These are phyloP conservation scores for Rhorus exstirpatorius DNA, from an alignment of 2,888 invertebrate species.

Conservation along the genomic window DNA sequence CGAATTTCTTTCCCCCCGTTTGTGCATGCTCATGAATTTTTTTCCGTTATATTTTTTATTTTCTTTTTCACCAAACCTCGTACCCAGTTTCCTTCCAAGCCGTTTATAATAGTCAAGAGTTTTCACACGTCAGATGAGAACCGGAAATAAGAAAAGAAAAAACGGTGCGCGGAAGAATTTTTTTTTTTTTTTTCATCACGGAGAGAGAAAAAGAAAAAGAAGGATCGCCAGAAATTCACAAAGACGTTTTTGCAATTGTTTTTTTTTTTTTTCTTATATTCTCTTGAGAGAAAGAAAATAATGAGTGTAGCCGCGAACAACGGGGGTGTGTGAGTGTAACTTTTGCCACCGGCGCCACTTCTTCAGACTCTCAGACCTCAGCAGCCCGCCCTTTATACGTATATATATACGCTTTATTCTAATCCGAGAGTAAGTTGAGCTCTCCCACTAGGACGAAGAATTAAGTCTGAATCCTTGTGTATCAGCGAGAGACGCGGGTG, in stretches of 20 bases:
- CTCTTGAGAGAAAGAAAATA: constrained; percentile 62
- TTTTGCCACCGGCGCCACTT: constrained; percentile 55
- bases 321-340: constrained; percentile 17
- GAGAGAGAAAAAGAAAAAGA: constrained; percentile 26
- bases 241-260: constrained; percentile 23
- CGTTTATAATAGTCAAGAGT: too few relatives aligned
- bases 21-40: too few relatives aligned
- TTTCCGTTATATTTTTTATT: too few relatives aligned
- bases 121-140: background rate
- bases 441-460: constrained; percentile 26
- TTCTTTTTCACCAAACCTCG: too few relatives aligned
- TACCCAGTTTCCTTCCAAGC: too few relatives aligned
- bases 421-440: constrained; percentile 45
- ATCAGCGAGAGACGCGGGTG: background rate
- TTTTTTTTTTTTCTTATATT: constrained; percentile 42
- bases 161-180: background rate
- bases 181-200: background rate
- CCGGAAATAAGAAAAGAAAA: background rate
- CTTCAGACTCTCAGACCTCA: constrained; percentile 36
- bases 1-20: too few relatives aligned
- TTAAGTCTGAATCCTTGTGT: constrained; percentile 9
- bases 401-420: constrained; percentile 41
- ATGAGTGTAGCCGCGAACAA: constrained; percentile 47
- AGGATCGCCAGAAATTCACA: constrained; percentile 40
- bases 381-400: constrained; percentile 3